Conservation (phyloP, 2,113 vertebrate genomes). For the Procavia capensis region DNA sequence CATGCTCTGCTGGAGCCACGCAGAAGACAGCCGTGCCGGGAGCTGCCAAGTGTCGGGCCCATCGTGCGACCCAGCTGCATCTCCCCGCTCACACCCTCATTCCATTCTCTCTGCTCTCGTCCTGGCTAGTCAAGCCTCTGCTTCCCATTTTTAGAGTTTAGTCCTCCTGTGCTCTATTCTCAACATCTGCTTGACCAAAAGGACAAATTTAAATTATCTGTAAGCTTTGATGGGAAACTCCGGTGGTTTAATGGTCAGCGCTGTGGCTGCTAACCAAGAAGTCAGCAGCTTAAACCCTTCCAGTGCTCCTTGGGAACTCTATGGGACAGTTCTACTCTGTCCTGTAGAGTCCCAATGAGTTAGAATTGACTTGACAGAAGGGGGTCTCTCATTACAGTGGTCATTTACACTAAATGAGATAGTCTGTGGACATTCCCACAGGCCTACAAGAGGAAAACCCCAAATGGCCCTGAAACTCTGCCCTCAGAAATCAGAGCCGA, state of each 20-base stretch:
- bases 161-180: background rate
- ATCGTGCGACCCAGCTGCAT: background rate
- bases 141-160: conserved; percentile 9
- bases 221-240: too few species aligned
- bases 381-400: too few species aligned
- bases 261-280: too few species aligned
- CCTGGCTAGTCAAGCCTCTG: background rate
- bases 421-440: background rate
- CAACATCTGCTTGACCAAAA: too few species aligned
- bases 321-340: too few species aligned
- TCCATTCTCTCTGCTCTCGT: background rate
- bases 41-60: background rate
- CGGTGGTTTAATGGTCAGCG: too few species aligned
- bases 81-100: background rate
- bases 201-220: too few species aligned
- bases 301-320: too few species aligned
- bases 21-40: background rate
- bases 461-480: background rate
- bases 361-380: too few species aligned
- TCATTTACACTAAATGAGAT: background rate
- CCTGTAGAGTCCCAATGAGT: too few species aligned
- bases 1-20: background rate
- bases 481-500: background rate
- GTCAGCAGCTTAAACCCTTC: too few species aligned
- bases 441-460: background rate